Evolutionary conservation across 1,140 invertebrate genomes (phyloP).

Genomic region (Branchinecta lindahli): DNA sequence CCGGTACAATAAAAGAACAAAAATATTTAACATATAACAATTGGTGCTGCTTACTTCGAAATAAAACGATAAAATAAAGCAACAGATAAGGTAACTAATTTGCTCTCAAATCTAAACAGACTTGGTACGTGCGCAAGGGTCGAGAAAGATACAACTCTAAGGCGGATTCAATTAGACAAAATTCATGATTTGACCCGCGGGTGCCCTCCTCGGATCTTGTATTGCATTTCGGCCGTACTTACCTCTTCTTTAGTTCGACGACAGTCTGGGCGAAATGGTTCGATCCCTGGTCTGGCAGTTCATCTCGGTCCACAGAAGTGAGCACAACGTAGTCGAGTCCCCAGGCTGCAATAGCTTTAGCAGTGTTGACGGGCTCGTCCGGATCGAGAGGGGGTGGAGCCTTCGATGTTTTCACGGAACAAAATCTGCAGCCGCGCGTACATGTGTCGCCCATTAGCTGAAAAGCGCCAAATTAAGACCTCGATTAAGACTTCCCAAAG

Average conservation of each 20-base stretch:
- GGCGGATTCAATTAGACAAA: too few relatives aligned
- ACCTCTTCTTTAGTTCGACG: slow-evolving; percentile 38
- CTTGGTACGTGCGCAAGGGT: too few relatives aligned
- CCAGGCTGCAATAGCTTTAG: slow-evolving; percentile 80
- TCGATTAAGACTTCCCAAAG: not conserved
- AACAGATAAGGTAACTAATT: too few relatives aligned
- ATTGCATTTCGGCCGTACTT: not conserved
- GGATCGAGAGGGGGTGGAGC: slow-evolving; percentile 79
- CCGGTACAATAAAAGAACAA: too few relatives aligned
- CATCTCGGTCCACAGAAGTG: slow-evolving; percentile 95
- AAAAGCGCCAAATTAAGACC: slow-evolving; percentile 22
- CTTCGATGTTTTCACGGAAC: slow-evolving; percentile 92
- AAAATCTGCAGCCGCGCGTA: slow-evolving; percentile 81
- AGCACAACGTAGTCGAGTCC: slow-evolving; percentile 93
- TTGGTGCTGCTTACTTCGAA: too few relatives aligned
- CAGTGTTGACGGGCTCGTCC: slow-evolving; percentile 83
- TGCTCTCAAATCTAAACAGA: too few relatives aligned
- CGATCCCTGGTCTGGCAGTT: slow-evolving; percentile 80
- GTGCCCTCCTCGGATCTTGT: too few relatives aligned
- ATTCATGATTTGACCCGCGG: too few relatives aligned
- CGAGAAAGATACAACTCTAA: too few relatives aligned
- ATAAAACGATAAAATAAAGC: too few relatives aligned
- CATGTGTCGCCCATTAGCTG: slow-evolving; percentile 84
- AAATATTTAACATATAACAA: too few relatives aligned
- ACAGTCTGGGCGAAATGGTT: slow-evolving; percentile 84